Conservation (phyloP, 1,140 invertebrate genomes). For the Apis mellifera region Amel_HAv3.1 CM009944.2:10338001-10338500, state of each 20-base stretch:
- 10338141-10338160: not conserved
- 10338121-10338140: not conserved
- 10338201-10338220: not conserved
- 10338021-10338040: constrained; percentile 49
- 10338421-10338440: constrained; percentile 70
- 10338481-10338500: not conserved
- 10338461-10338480: not conserved
- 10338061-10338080: constrained; percentile 31
- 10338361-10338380: constrained; percentile 63
- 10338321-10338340: not conserved
- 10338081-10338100: not conserved
- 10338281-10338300: too few relatives aligned
- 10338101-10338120: not conserved
- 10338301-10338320: not conserved
- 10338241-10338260: constrained; percentile 7
- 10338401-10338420: constrained; percentile 66
- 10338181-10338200: not conserved
- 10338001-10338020: constrained; percentile 52
- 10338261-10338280: too few relatives aligned
- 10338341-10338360: not conserved
- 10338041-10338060: constrained; percentile 15
- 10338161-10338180: too few relatives aligned
- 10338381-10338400: constrained; percentile 21
- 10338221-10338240: not conserved
- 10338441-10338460: constrained; percentile 4